Evolutionary conservation across 2,797 vertebrate genomes (phyloP).

Genomic region (Oreochromis mossambicus): DNA sequence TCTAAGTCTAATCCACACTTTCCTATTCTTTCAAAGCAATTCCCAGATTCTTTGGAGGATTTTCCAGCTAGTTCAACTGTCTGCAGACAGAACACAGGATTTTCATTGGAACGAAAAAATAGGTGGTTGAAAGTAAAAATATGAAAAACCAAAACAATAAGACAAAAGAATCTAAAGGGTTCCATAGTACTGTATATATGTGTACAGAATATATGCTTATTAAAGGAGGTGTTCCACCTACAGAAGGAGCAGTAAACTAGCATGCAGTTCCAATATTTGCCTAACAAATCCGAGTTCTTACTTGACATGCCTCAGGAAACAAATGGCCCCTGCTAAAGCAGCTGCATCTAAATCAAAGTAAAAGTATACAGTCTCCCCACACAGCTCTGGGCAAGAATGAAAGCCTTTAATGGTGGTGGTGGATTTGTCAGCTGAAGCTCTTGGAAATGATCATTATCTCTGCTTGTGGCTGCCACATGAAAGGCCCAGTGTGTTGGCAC

Average conservation of each 20-base stretch:
- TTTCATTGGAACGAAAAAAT: neutral
- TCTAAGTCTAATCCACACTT: no score
- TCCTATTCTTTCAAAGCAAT: neutral
- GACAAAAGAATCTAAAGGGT: neutral
- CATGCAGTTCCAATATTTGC: neutral
- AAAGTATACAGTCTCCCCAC: neutral
- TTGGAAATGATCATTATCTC: constrained; percentile 59
- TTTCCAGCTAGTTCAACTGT: neutral
- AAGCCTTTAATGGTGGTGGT: constrained; percentile 30
- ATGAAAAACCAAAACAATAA: neutral
- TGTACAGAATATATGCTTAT: neutral
- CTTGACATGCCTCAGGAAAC: neutral
- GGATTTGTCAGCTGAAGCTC: constrained; percentile 42
- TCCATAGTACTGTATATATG: neutral
- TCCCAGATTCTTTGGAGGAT: neutral
- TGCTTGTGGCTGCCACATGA: constrained; percentile 40
- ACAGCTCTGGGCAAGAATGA: constrained; percentile 33
- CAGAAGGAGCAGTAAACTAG: neutral
- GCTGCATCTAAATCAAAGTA: constrained; percentile 34
- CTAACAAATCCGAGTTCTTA: neutral
- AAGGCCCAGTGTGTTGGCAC: constrained; percentile 37
- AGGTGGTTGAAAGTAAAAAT: neutral
- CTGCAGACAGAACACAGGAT: neutral
- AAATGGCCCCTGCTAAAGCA: neutral
- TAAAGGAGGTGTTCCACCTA: neutral